Conservation (phyloP, 1,140 invertebrate genomes). For the Vollenhovia emeryi region DNA sequence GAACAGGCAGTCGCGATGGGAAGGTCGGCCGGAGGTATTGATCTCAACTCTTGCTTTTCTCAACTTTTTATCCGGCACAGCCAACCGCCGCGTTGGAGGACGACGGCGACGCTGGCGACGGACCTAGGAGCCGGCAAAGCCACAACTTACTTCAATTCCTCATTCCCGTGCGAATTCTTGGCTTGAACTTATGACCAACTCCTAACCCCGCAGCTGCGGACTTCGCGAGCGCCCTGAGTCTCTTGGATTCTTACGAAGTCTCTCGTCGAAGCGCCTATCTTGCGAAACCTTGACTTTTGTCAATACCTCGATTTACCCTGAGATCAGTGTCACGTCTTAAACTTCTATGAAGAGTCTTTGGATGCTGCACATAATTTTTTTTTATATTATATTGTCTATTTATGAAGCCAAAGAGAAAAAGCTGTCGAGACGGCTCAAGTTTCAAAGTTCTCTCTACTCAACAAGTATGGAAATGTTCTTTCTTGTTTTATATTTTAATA, state of each 20-base stretch:
- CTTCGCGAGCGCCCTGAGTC: slow-evolving; percentile 64
- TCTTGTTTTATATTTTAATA: background rate
- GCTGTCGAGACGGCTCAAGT: background rate
- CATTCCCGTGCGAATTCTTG: slow-evolving; percentile 83
- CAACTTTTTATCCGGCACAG: slow-evolving; percentile 79
- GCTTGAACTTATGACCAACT: slow-evolving; percentile 82
- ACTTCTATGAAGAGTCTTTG: background rate
- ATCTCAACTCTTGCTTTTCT: slow-evolving; percentile 82
- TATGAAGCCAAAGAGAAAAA: background rate
- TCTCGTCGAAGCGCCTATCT: slow-evolving; percentile 61
- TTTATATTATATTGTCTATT: background rate
- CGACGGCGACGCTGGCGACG: slow-evolving; percentile 63
- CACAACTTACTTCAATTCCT: slow-evolving; percentile 83
- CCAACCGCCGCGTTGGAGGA: slow-evolving; percentile 70
- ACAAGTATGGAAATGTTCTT: background rate
- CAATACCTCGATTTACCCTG: slow-evolving; percentile 45
- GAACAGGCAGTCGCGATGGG: slow-evolving; percentile 70
- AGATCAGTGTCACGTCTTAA: background rate
- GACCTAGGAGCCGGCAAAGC: slow-evolving; percentile 74
- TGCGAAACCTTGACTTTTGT: slow-evolving; percentile 52
- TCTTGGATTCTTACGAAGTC: slow-evolving; percentile 73
- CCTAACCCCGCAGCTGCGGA: slow-evolving; percentile 41
- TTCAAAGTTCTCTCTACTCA: background rate
- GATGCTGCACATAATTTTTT: background rate
- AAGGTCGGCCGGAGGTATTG: slow-evolving; percentile 77